Evolutionary conservation across 2,888 invertebrate genomes (phyloP), one percentile per base, ranked within the genome.

Genomic region (Branchinecta sandiegonensis): DNA sequence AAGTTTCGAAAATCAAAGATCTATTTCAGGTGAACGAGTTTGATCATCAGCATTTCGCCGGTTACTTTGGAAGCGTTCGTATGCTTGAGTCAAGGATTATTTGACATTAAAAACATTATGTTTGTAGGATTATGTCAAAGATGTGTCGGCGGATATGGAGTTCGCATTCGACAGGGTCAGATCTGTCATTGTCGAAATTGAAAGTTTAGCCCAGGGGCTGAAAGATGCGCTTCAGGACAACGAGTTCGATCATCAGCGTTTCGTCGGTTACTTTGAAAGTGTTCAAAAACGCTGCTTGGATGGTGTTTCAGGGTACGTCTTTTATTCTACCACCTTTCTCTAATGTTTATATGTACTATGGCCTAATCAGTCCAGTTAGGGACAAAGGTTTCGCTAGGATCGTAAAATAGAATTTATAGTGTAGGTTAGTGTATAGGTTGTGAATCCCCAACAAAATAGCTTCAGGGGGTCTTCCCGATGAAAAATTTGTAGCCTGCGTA

Each of bases 231-330:
- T 56, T 1, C 63, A 56, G 10, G 63, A 56, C n/a, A 56, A 56
- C 23, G 63, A 56, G 10, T 56, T 56, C 23, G 63, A 56, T 23
- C 63, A 56, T 10, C 63, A 56, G 63, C 63, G 63, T 23, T 56
- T 56, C 23, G 63, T 56, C 23, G 23, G 63, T 17, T 56, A 17
- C 23, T 8, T 56, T 56, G 10, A 17, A 56, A n/a, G 23, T 56
- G 63, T 56, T n/a, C n/a, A 56, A 0, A 10, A 56, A n/a, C 63
- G 63, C 23, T 56, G 10, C 63, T 8, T 56, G 23, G 23, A 56
- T 23, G 63, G n/a, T 56, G 63, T 56, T 10, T 8, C 63, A 17
- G 23, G 23, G 63, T 56, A 10, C 8, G 63, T 56, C n/a, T 17
- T 37, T 37, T 6, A 37, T 37, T 37, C 37, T 37, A 37, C 37